Conservation (phyloP, 2,888 invertebrate genomes). For the Rhamnusium bicolor region DNA sequence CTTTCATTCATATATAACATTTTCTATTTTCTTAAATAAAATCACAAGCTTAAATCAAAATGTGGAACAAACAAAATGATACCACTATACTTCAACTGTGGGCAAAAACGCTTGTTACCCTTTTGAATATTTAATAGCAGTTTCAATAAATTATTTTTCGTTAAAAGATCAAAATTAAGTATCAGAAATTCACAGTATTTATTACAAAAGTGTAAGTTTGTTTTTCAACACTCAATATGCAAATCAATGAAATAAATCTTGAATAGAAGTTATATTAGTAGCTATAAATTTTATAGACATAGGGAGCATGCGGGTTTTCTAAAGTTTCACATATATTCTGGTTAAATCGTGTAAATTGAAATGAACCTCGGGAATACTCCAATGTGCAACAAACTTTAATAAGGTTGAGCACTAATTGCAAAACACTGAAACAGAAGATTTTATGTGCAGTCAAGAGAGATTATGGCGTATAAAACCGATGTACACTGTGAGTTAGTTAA, state of each 20-base stretch:
- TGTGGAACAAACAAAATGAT: too few species aligned
- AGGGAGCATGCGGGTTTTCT: neutral
- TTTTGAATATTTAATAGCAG: too few species aligned
- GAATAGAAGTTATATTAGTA: neutral
- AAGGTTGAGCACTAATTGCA: constrained; percentile 19
- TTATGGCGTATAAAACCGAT: constrained; percentile 13
- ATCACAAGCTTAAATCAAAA: too few species aligned
- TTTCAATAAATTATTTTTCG: too few species aligned
- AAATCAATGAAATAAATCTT: neutral
- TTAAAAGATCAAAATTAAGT: too few species aligned
- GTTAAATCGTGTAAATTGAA: constrained; percentile 29
- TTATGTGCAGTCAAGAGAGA: constrained; percentile 21
- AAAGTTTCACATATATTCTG: constrained; percentile 7
- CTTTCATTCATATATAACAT: too few species aligned
- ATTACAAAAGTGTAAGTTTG: too few species aligned
- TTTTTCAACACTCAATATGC: neutral
- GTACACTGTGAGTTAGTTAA: constrained; percentile 21
- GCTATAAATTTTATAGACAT: neutral
- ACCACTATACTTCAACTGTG: too few species aligned
- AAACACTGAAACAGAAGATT: constrained; percentile 26
- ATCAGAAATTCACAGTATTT: too few species aligned
- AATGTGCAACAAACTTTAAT: constrained; percentile 25
- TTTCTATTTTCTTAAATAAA: too few species aligned
- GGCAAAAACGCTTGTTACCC: too few species aligned
- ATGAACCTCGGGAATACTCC: constrained; percentile 26